Percentiles rank a stretch among this genome's conserved stretches.
Evolutionary conservation across 2,113 vertebrate species (phyloP).

Genomic region (Callocephalon fimbriatum): DNA sequence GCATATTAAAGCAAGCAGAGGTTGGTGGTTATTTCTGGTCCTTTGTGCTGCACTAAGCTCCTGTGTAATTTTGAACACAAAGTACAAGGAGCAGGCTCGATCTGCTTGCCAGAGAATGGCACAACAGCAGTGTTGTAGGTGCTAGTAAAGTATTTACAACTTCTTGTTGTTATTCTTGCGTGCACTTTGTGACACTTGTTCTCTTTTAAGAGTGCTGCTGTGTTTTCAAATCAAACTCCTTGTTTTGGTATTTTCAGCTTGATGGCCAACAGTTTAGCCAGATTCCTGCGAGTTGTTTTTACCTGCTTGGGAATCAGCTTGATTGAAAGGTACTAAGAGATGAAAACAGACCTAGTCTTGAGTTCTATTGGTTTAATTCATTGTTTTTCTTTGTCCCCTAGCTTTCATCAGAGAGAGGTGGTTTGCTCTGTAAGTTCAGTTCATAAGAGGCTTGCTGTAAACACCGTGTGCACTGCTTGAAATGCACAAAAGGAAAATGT

Average conservation of each 20-base stretch:
- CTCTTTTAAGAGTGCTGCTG: background rate
- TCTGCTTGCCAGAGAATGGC: background rate
- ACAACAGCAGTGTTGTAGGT: background rate
- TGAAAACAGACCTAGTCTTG: background rate
- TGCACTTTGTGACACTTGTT: conserved; percentile 20
- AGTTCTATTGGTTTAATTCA: background rate
- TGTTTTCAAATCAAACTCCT: conserved; percentile 24
- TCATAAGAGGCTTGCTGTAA: background rate
- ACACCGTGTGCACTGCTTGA: background rate
- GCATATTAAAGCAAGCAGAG: background rate
- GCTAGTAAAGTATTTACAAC: conserved; percentile 7
- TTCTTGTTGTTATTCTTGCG: background rate
- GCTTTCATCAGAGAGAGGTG: background rate
- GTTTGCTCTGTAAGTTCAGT: background rate
- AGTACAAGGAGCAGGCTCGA: conserved; percentile 24
- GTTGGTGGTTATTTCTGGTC: background rate
- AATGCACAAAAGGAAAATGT: background rate
- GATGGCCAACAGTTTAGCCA: background rate
- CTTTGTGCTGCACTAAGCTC: background rate
- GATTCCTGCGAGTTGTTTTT: background rate
- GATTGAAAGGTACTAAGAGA: background rate
- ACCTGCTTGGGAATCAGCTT: background rate
- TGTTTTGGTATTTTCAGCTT: background rate
- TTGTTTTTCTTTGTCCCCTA: background rate
- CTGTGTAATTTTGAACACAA: background rate